Evolutionary conservation across 2,113 vertebrate genomes (phyloP), one percentile per base, ranked within the genome.

Genomic region (Picathartes gymnocephalus): DNA sequence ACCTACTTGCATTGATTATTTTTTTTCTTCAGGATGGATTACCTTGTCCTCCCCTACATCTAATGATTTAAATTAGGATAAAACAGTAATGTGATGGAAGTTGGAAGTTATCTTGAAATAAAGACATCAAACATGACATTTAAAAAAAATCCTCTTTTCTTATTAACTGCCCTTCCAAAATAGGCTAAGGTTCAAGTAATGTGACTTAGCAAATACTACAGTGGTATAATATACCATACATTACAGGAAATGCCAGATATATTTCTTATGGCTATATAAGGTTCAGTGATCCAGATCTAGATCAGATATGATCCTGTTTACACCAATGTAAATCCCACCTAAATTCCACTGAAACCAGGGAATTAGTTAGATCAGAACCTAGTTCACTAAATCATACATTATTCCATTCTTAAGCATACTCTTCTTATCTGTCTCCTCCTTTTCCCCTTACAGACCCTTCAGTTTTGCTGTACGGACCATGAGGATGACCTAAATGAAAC

Each of bases 1-100:
- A 92, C 86, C 88, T 89, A 92, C 88, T 96, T 93, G 95, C 93
- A 97, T 93, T 37, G 97, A 98, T 97, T 97, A 24, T 45, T 95
- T 96, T 80, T 76, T 92, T 96, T 89, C 92, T 91, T 5, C 65
- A 92, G 95, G 95, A 98, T 83, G 31, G 94, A 97, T 97, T 95
- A 95, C 90, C 51, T 96, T 95, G 88, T 95, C 91, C 53, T 94
- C 82, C 68, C 62, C 76, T 93, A 90, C 95, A 95, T 94, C 88
- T 97, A 97, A 97, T 92, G 96, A 94, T 94, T 92, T 69, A 97
- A 97, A 96, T 96, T 89, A 94, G 86, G 96, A 54, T 4, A 71
- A 96, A 91, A 77, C 77, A 40, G 6, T 85, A 97, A 81, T 94
- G 87, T 91, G 96, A 96, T 89, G 66, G 50, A 87, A 65, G 77